Percentiles rank a stretch among this genome's conserved stretches.
These are phyloP conservation scores for Peromyscus maniculatus DNA, from an alignment of 2,113 vertebrate species.

Conservation along the genomic window DNA sequence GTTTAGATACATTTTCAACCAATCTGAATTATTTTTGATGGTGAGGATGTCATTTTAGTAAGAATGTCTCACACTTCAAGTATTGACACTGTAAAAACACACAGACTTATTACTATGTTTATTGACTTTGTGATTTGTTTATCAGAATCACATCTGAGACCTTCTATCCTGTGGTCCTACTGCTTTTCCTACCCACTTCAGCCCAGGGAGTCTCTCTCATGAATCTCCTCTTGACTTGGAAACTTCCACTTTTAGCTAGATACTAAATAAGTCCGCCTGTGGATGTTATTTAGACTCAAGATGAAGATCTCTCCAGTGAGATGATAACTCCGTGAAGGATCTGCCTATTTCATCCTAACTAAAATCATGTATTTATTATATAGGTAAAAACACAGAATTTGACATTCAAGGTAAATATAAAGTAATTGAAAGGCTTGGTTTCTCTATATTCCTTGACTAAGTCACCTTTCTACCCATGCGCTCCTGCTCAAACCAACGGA, in stretches of 20 bases:
- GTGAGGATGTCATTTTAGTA: neutral
- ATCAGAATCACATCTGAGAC: neutral
- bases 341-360: neutral
- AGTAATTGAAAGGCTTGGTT: neutral
- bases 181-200: neutral
- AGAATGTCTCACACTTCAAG: slow-evolving; percentile 56
- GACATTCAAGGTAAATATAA: neutral
- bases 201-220: neutral
- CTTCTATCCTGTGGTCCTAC: neutral
- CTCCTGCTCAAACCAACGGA: neutral
- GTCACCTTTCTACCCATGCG: neutral
- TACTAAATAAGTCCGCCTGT: neutral
- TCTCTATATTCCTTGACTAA: neutral
- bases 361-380: neutral
- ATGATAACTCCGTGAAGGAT: neutral
- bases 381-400: neutral
- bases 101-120: neutral
- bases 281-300: slow-evolving; percentile 10
- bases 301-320: neutral
- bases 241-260: neutral
- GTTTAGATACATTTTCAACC: slow-evolving; percentile 20
- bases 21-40: neutral
- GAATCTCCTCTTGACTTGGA: neutral
- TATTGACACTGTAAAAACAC: neutral
- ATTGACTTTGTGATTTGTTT: neutral